Base-by-base conservation (phyloP, 1,140 invertebrate genomes). In the Eurosta solidaginis region DNA sequence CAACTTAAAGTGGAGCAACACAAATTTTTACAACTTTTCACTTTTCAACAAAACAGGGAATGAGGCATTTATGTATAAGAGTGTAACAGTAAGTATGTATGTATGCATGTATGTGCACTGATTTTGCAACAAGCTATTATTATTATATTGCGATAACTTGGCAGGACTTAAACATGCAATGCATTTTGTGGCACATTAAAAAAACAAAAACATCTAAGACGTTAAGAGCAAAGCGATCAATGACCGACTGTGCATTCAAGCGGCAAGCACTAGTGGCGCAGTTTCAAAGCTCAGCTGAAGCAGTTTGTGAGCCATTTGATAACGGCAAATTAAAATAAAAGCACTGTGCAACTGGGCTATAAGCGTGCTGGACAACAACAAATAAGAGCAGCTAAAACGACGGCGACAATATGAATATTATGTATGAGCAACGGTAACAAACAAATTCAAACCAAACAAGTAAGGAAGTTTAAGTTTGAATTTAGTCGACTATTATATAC, bases 251-350 rank as follows among this genome's bases (percentile, higher is more conserved):
- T n/a, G 17, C n/a, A 40, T 17, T 22, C 33, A 12, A 40, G 33
- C 59, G 59, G 7, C n/a, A 27, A 40, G 17, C 17, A 29, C 33
- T 68, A 40, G 59, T 40, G 29, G 33, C 33, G 59, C 59, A 68
- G 59, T 27, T 47, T n/a, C n/a, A n/a, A n/a, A 17, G 45, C 45
- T 47, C 12, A 47, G 2, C 3, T 3, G 6, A 47, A 47, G 45
- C 17, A 68, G 59, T 9, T n/a, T 20, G 17, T 36, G 36, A 40
- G 22, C 59, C 27, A 68, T n/a, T 68, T 68, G 59, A 68, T 68
- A 68, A 68, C 59, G 22, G 59, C 59, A 68, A 68, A 68, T 68
- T 68, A 68, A 68, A 68, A 68, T 68, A 68, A 68, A 68, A 40
- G 59, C 59, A 40, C 59, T 68, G 33, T 68, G 59, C 59, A 68